Evolutionary conservation across 2,888 invertebrate species (phyloP).

Genomic region (Arctia plantaginis): DNA sequence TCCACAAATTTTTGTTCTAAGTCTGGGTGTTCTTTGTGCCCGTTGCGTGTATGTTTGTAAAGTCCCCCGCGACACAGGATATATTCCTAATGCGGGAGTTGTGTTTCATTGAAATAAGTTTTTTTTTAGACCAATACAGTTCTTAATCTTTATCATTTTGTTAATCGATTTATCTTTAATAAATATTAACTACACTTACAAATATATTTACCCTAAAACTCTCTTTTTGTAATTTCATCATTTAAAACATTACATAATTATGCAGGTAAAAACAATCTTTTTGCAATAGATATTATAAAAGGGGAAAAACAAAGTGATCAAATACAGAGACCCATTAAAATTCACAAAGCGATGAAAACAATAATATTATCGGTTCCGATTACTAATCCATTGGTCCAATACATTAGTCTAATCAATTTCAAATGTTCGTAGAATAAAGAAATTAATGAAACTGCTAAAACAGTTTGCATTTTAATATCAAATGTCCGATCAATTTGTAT

Average conservation of each 20-base stretch:
- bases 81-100: too few relatives aligned
- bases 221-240: background rate
- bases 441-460: constrained; percentile 26
- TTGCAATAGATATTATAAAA: background rate
- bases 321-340: background rate
- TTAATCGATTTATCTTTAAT: background rate
- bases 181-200: background rate
- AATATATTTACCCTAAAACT: background rate
- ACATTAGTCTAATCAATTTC: constrained; percentile 21
- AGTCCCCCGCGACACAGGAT: too few relatives aligned
- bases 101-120: too few relatives aligned
- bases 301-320: background rate
- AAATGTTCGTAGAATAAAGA: constrained; percentile 26
- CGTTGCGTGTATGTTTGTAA: too few relatives aligned
- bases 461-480: constrained; percentile 47
- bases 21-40: too few relatives aligned
- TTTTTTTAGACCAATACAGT: too few relatives aligned
- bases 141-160: too few relatives aligned
- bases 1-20: too few relatives aligned
- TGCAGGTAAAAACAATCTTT: background rate
- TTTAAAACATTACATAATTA: too few relatives aligned
- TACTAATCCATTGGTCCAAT: constrained; percentile 12
- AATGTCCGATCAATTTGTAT: constrained; percentile 30
- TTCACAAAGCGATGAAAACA: constrained; percentile 7
- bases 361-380: constrained; percentile 18